Conservation (phyloP, 2,113 vertebrate species). For the Callorhinus ursinus region DNA sequence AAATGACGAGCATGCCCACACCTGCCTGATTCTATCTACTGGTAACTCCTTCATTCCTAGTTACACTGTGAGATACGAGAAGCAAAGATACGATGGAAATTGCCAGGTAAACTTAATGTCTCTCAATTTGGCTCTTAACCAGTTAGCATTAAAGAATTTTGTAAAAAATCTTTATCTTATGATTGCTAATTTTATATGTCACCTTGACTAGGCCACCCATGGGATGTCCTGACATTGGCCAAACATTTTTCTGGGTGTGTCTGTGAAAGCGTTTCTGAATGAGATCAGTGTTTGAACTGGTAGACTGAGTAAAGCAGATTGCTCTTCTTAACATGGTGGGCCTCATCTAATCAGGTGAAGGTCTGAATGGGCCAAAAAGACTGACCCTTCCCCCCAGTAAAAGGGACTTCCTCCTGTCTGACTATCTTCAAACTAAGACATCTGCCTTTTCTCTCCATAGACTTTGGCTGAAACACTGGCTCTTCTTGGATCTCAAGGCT, state of each 20-base stretch:
- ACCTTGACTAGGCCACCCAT: neutral
- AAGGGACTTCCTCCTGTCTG: neutral
- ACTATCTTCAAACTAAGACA: neutral
- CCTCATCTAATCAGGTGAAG: neutral
- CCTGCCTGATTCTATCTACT: fast-evolving
- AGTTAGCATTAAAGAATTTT: no score
- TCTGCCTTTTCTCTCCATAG: neutral
- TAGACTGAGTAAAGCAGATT: neutral
- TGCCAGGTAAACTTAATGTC: no score
- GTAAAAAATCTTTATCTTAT: neutral
- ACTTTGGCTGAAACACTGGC: neutral
- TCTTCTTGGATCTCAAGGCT: neutral
- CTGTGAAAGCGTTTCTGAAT: neutral
- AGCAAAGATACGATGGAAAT: neutral
- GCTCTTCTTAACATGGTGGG: neutral
- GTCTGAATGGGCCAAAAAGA: neutral
- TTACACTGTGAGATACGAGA: fast-evolving
- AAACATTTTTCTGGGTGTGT: neutral
- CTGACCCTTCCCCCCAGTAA: neutral
- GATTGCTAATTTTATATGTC: neutral
- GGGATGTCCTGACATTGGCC: neutral
- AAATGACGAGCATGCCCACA: fast-evolving
- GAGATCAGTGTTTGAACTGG: neutral
- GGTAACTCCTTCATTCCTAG: neutral
- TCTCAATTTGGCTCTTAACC: no score